Evolutionary conservation across 35 echinoderm and acorn worm genomes (phyloP), one percentile per base, ranked within the genome.

Genomic region (Holothuria glaberrima): DNA sequence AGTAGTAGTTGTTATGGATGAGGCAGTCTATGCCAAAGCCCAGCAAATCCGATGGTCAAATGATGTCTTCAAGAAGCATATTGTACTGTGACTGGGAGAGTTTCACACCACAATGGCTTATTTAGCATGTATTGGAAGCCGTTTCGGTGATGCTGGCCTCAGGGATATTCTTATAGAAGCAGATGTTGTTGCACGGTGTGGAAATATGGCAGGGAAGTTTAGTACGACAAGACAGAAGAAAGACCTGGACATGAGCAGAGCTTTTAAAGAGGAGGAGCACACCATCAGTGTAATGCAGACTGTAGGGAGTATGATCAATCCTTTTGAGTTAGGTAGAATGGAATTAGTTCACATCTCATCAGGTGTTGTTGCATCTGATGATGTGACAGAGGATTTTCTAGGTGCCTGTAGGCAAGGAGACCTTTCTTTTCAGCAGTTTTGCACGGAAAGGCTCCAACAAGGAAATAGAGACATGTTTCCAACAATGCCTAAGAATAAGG

Each of bases 151-250:
- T 59, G 56, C 89, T 82, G 75, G 89, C 22, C 63, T 90, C 2
- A 29, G 34, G 30, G 76, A 90, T 41, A 32, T 89, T 29, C 48
- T 77, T 2, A 89, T 89, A 0, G 87, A 89, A 21, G 77, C 71
- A 52, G 57, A 44, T 0, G 26, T 89, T 77, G 58, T 89, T 76
- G 87, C 87, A 89, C 32, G 54, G 70, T 28, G 87, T n/a, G n/a
- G n/a, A n/a, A n/a, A n/a, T 58, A 91, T 91, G 93, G 89, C 89
- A 82, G 86, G 89, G 3, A 56, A 45, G 13, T 27, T 73, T 50
- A n/a, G 22, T 22, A n/a, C 70, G 10, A 57, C 64, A 30, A 26
- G 45, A 20, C 36, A 74, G 71, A 74, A 85, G 71, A 74, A 85
- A 12, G 80, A 74, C 31, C 71, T 74, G 6, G 71, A 74, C 36